phyloP scores from a whole-genome alignment of 2,113 vertebrate genomes.

The Silurus glanis region DNA sequence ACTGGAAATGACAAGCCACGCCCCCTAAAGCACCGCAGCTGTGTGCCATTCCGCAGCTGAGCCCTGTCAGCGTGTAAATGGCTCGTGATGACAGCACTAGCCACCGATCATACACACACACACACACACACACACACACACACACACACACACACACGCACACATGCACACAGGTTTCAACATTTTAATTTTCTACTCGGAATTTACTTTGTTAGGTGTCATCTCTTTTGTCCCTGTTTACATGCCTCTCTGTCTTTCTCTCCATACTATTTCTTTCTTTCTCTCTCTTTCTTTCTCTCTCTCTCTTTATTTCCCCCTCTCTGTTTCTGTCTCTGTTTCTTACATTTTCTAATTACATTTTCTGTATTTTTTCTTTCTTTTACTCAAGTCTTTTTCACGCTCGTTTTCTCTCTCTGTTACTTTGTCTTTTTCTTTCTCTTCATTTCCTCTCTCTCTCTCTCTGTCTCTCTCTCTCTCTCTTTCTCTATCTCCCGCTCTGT shows the following conservation, averaged over 20 bases:
- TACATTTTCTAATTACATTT: constrained; percentile 31
- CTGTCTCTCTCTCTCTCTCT: neutral
- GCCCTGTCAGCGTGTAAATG: constrained; percentile 58
- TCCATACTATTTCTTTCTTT: neutral
- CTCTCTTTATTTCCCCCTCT: neutral
- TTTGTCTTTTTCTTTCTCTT: neutral
- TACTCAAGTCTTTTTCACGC: neutral
- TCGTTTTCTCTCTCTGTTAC: neutral
- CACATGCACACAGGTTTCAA: neutral
- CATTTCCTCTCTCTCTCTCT: neutral
- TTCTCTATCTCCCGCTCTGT: neutral
- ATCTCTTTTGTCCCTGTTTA: constrained; percentile 47
- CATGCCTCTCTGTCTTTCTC: constrained; percentile 52
- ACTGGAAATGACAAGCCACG: neutral
- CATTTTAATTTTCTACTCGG: constrained; percentile 3
- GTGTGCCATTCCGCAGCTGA: constrained; percentile 58
- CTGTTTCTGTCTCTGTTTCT: neutral
- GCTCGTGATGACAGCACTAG: constrained; percentile 62
- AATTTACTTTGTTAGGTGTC: constrained; percentile 50
- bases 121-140: neutral
- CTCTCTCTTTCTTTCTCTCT: neutral
- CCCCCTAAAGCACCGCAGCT: constrained; percentile 59
- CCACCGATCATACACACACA: neutral
- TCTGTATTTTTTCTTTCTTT: neutral
- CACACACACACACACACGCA: constrained; percentile 11